Conservation (phyloP, 2,888 invertebrate genomes). For the Plebejus melissa region DNA sequence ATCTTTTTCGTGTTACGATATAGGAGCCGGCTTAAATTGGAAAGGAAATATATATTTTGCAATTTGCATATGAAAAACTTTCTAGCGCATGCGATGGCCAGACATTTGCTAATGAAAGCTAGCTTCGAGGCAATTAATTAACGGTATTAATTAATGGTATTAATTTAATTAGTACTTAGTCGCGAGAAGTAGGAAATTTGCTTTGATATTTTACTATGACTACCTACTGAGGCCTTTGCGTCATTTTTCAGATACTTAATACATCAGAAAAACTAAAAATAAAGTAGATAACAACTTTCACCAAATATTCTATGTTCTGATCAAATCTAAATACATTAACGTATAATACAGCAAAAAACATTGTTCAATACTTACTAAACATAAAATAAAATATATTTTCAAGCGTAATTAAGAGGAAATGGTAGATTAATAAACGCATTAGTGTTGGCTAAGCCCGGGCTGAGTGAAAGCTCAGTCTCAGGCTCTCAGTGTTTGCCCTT, state of each 20-base stretch:
- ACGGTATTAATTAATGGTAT: neutral
- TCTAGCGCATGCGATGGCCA: neutral
- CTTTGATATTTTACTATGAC: neutral
- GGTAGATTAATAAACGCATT: constrained; percentile 29
- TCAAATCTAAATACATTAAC: too few relatives aligned
- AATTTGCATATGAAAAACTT: neutral
- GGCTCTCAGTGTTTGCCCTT: constrained; percentile 73
- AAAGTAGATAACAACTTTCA: too few relatives aligned
- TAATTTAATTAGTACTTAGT: too few relatives aligned
- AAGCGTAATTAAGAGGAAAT: neutral
- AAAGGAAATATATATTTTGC: neutral
- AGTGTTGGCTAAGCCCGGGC: constrained; percentile 50
- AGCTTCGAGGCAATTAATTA: neutral
- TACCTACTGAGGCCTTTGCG: too few relatives aligned
- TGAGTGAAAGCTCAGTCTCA: constrained; percentile 71
- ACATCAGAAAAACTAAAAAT: too few relatives aligned
- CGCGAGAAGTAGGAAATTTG: neutral
- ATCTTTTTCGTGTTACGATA: constrained; percentile 46
- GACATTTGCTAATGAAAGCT: neutral
- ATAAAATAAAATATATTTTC: neutral
- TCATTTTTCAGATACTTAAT: too few relatives aligned
- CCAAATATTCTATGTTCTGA: too few relatives aligned
- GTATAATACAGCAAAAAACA: too few relatives aligned
- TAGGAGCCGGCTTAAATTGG: constrained; percentile 37
- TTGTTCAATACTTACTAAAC: neutral